Evolutionary conservation across 2,888 invertebrate species (phyloP), one percentile per base, ranked within the genome.

Genomic region (Dysmachus trigonus): DNA sequence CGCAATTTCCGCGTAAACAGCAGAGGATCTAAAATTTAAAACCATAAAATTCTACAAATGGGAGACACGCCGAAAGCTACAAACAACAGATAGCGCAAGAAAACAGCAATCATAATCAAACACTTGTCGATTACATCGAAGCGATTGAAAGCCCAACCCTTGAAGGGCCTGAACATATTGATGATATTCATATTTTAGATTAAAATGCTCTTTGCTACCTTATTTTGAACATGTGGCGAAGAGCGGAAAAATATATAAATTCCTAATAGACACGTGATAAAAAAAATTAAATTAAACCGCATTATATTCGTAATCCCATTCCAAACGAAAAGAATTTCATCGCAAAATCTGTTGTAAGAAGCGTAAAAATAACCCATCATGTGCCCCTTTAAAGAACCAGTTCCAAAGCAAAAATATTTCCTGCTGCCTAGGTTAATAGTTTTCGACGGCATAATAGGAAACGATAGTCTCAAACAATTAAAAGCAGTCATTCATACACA

Each of bases 181-280:
- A 74, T 13, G 85, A 88, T 30, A 73, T 88, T 33, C 62, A 88
- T 88, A 88, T 88, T 88, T 88, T 88, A 88, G 87, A 85, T 15
- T 87, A 87, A 88, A 53, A n/a, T n/a, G n/a, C n/a, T n/a, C n/a
- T n/a, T n/a, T n/a, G n/a, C n/a, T n/a, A n/a, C n/a, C n/a, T n/a
- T 88, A 88, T 47, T 79, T 88, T 33, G 87, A 88, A 76, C 73
- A 84, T 8, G 85, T 72, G 38, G 82, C 86, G 86, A 87, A 86
- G 87, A 88, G 86, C 71, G 88, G 87, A 74, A 35, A 87, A 85
- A 85, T 81, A 47, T 10, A 88, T 4, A 88, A 87, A 87, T 87
- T 89, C 22, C 30, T 88, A 15, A 88, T 88, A 31, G 88, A 71
- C 18, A 71, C 71, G 15, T 8, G 87, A 2, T 89, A 88, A 88